These are phyloP conservation scores for Steinernema feltiae DNA, from an alignment of 1,140 invertebrate species.

Conservation along the genomic window DNA sequence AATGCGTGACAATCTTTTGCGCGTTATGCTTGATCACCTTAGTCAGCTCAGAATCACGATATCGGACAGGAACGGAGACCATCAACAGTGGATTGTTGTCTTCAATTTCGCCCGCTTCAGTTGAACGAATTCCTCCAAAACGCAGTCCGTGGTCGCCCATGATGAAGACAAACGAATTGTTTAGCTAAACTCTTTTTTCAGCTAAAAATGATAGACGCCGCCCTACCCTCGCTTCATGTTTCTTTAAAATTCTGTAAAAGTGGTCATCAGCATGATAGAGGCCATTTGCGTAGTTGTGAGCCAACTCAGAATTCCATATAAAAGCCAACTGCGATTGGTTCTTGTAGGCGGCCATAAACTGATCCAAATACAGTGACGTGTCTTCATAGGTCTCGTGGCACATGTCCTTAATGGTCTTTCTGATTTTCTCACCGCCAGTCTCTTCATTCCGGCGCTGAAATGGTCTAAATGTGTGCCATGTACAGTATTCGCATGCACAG, in stretches of 20 bases:
- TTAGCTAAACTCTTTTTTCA: slow-evolving; percentile 15
- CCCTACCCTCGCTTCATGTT: slow-evolving; percentile 10
- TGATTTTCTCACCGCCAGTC: background rate
- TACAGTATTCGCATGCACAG: background rate
- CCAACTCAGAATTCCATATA: slow-evolving; percentile 21
- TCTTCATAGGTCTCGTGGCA: background rate
- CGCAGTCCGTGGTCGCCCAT: slow-evolving; percentile 31
- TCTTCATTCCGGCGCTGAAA: background rate
- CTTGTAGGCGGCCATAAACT: slow-evolving; percentile 25
- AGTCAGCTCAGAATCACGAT: slow-evolving; percentile 5
- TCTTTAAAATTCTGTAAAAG: slow-evolving; percentile 16
- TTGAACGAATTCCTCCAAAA: slow-evolving; percentile 18
- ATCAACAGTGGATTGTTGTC: slow-evolving; percentile 27
- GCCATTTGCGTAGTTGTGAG: slow-evolving; percentile 16
- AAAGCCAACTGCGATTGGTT: slow-evolving; percentile 22
- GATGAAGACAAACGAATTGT: slow-evolving; percentile 28
- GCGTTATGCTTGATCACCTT: slow-evolving; percentile 22
- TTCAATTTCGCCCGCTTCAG: slow-evolving; percentile 15
- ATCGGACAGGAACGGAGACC: slow-evolving; percentile 20
- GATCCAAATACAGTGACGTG: slow-evolving; percentile 4
- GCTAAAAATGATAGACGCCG: background rate
- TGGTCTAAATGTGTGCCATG: background rate
- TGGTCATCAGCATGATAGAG: slow-evolving; percentile 14
- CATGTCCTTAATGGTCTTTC: background rate
- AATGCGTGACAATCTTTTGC: slow-evolving; percentile 29